A percentile compares a stretch with the other conserved stretches of the same genome.
Conservation (phyloP, 2,888 invertebrate genomes). For the Dryobota labecula region DNA sequence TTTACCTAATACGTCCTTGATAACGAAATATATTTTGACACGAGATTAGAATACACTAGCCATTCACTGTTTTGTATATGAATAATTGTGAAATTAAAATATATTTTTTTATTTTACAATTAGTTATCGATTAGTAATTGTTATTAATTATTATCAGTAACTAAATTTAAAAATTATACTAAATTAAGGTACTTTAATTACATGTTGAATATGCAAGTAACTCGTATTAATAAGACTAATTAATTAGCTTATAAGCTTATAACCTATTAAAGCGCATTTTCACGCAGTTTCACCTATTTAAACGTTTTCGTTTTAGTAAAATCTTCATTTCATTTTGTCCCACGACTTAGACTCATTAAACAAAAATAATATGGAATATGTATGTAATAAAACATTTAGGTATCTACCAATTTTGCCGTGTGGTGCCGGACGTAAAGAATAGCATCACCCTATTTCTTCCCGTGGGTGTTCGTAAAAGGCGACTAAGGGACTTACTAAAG, state of each 20-base stretch:
- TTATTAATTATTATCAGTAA: too few species aligned
- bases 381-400: neutral
- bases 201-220: neutral
- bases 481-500: too few species aligned
- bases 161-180: too few species aligned
- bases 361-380: neutral
- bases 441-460: too few species aligned
- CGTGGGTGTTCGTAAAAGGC: too few species aligned
- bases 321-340: neutral
- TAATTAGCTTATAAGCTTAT: neutral
- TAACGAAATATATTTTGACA: slow-evolving; percentile 59
- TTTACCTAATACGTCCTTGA: slow-evolving; percentile 63
- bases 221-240: neutral
- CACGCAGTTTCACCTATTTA: too few species aligned
- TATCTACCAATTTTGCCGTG: too few species aligned
- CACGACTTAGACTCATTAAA: neutral
- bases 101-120: neutral
- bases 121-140: neutral
- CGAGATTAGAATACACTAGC: slow-evolving; percentile 48
- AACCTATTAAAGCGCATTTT: neutral
- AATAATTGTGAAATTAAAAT: slow-evolving; percentile 11
- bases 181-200: neutral
- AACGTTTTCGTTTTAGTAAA: neutral
- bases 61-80: neutral
- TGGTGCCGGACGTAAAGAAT: too few species aligned